phyloP scores from a whole-genome alignment of 2,797 vertebrate species.

The Thalassophryne amazonica region DNA sequence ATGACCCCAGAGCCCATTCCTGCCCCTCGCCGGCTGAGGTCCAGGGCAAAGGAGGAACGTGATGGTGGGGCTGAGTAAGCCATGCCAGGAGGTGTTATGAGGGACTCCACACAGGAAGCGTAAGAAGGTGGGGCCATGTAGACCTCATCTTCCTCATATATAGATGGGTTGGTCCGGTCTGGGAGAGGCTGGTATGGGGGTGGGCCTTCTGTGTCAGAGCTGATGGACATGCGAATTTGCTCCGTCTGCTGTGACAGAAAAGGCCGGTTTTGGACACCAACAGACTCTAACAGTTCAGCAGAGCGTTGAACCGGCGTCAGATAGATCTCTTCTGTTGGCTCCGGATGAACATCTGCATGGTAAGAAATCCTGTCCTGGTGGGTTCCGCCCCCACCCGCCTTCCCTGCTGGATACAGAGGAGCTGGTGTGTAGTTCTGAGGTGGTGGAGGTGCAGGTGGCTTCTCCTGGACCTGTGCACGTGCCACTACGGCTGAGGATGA shows the following conservation, averaged over 20 bases:
- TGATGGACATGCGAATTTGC: constrained; percentile 92
- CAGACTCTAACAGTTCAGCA: constrained; percentile 70
- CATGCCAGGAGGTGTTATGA: constrained; percentile 60
- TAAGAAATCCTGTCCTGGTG: constrained; percentile 89
- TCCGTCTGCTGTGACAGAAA: constrained; percentile 84
- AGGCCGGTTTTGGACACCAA: constrained; percentile 71
- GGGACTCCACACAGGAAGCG: constrained; percentile 74
- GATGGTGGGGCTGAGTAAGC: constrained; percentile 15
- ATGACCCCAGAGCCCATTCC: constrained; percentile 40
- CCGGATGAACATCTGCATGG: constrained; percentile 87
- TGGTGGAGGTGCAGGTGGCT: constrained; percentile 60
- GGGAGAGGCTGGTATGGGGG: constrained; percentile 82
- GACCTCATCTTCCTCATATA: constrained; percentile 86
- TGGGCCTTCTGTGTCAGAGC: constrained; percentile 91
- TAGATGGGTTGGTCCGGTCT: constrained; percentile 87
- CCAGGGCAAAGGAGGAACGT: constrained; percentile 46
- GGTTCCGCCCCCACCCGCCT: constrained; percentile 58
- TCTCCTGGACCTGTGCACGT: constrained; percentile 67
- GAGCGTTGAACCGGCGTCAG: constrained; percentile 91
- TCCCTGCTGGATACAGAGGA: constrained; percentile 55
- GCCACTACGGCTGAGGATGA: constrained; percentile 24
- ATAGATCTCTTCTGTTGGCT: constrained; percentile 96
- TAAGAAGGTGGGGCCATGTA: constrained; percentile 73
- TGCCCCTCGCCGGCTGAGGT: constrained; percentile 59
- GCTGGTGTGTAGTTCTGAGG: constrained; percentile 72